Evolutionary conservation across 2,888 invertebrate genomes (phyloP).

Genomic region (Xanthia togata): DNA sequence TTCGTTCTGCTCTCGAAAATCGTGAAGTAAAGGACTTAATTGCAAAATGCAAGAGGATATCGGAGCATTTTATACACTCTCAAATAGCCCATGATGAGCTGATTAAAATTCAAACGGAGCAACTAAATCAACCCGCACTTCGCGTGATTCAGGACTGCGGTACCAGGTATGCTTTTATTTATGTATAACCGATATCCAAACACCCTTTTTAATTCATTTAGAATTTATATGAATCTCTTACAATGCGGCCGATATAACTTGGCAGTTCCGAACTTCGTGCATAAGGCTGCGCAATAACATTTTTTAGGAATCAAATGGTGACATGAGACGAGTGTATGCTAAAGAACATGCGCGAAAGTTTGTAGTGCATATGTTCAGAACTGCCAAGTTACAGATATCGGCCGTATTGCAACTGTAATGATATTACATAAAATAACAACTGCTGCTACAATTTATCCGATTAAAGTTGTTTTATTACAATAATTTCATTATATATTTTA

Average conservation of each 20-base stretch:
- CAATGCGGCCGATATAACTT: too few relatives aligned
- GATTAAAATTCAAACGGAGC: conserved; percentile 59
- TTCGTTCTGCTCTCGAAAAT: conserved; percentile 27
- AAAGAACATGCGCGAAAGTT: too few relatives aligned
- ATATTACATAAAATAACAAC: background rate
- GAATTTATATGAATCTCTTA: background rate
- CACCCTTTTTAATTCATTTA: background rate
- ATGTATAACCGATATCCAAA: background rate
- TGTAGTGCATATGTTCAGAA: too few relatives aligned
- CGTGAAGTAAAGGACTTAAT: conserved; percentile 9
- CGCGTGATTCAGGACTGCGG: conserved; percentile 18
- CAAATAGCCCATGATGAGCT: conserved; percentile 62
- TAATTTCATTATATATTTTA: conserved; percentile 8
- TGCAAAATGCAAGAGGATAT: conserved; percentile 63
- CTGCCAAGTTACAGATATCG: too few relatives aligned
- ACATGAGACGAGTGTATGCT: too few relatives aligned
- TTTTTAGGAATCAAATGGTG: too few relatives aligned
- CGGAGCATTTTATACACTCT: conserved; percentile 67
- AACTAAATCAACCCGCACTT: conserved; percentile 24
- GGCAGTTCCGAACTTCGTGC: too few relatives aligned
- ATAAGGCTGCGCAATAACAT: too few relatives aligned
- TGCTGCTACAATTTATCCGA: background rate
- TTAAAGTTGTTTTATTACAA: background rate
- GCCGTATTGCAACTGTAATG: too few relatives aligned
- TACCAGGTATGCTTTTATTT: conserved; percentile 10